Conservation (phyloP, 2,888 invertebrate genomes). For the Blastobasis lacticolella region DNA sequence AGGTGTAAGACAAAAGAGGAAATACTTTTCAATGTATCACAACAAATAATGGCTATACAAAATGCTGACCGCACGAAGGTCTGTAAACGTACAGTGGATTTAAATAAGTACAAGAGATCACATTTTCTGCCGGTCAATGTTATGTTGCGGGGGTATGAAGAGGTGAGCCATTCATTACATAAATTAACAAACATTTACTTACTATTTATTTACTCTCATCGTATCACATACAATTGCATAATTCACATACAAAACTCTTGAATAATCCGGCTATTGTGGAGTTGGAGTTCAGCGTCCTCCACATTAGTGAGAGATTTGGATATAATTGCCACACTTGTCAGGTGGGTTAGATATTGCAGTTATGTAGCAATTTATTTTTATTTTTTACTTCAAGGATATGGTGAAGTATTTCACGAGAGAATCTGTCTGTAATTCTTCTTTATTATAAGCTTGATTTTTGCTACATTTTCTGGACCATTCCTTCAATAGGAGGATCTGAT, state of each 20-base stretch:
- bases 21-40: slow-evolving; percentile 37
- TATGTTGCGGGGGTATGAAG: slow-evolving; percentile 24
- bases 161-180: slow-evolving; percentile 18
- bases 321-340: no score
- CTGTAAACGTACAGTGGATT: slow-evolving; percentile 12
- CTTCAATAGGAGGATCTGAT: no score
- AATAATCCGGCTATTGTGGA: not conserved
- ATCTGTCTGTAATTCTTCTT: no score
- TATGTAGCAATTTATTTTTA: no score
- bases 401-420: no score
- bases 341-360: no score
- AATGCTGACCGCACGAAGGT: slow-evolving; percentile 31
- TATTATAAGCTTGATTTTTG: no score
- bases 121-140: slow-evolving; percentile 32
- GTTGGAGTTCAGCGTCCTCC: not conserved
- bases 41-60: slow-evolving; percentile 47
- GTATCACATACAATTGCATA: not conserved
- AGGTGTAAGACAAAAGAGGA: slow-evolving; percentile 6
- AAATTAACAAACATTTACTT: not conserved
- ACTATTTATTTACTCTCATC: not conserved
- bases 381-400: no score
- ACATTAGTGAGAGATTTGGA: not conserved
- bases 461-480: no score
- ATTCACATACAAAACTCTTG: not conserved
- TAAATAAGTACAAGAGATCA: slow-evolving; percentile 21